Conservation (phyloP, 2,113 vertebrate species). For the Nestor notabilis region DNA sequence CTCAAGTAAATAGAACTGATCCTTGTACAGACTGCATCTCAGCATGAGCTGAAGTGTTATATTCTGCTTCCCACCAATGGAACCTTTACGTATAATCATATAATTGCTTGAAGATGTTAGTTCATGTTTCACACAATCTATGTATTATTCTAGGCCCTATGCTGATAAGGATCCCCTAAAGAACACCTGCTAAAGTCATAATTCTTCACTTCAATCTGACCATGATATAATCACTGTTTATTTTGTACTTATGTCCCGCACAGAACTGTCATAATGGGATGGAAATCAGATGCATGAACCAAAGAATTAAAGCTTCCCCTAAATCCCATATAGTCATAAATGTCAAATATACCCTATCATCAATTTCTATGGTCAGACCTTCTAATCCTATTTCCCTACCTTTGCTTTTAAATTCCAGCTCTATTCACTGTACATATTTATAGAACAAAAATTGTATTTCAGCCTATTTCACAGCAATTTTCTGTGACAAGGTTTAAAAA, state of each 20-base stretch:
- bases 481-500: background rate
- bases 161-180: background rate
- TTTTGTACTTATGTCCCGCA: background rate
- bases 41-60: background rate
- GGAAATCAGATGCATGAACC: background rate
- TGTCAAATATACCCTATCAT: background rate
- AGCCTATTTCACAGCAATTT: background rate
- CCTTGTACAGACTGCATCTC: background rate
- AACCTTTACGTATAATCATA: background rate
- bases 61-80: background rate
- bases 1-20: background rate
- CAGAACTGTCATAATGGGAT: background rate
- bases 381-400: background rate
- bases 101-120: background rate
- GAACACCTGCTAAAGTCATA: background rate
- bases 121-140: background rate
- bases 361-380: background rate
- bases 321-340: background rate
- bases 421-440: background rate
- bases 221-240: background rate
- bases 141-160: background rate
- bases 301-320: background rate
- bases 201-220: background rate
- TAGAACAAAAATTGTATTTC: background rate
- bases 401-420: background rate